These are phyloP conservation scores for Accipiter virgatus DNA, from an alignment of 2,113 vertebrate species.

Conservation along the genomic window DNA sequence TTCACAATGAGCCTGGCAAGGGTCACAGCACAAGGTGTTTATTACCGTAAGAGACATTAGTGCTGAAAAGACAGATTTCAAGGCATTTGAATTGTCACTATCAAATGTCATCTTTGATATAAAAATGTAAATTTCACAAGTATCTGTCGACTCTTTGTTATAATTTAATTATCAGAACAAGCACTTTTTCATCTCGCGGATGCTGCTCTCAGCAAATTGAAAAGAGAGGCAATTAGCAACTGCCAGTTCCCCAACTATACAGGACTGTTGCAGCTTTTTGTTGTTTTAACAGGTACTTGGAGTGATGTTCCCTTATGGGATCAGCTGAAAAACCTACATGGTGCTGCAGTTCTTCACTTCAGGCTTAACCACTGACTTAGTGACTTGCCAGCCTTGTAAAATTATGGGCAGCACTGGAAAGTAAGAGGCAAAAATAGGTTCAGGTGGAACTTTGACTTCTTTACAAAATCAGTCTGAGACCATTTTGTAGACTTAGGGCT, in stretches of 20 bases:
- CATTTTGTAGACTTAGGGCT: background rate
- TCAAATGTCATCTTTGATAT: constrained; percentile 28
- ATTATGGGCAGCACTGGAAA: background rate
- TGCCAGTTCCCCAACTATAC: background rate
- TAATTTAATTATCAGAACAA: constrained; percentile 4
- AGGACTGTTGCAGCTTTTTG: background rate
- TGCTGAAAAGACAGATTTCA: background rate
- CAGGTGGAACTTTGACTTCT: background rate
- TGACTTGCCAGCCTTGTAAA: background rate
- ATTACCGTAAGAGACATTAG: background rate
- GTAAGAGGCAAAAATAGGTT: background rate
- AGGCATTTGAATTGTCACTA: background rate
- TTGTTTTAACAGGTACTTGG: background rate
- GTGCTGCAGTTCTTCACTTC: background rate
- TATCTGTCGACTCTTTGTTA: background rate
- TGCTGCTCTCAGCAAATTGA: constrained; percentile 11
- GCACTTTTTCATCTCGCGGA: background rate
- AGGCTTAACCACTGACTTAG: background rate
- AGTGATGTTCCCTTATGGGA: background rate
- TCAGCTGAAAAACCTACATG: background rate
- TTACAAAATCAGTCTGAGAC: background rate
- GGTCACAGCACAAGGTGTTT: constrained; percentile 5
- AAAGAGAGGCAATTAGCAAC: background rate
- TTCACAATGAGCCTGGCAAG: background rate
- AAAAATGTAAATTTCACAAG: constrained; percentile 29